Evolutionary conservation across 2,113 vertebrate genomes (phyloP).

Genomic region (Leptodactylus fuscus): DNA sequence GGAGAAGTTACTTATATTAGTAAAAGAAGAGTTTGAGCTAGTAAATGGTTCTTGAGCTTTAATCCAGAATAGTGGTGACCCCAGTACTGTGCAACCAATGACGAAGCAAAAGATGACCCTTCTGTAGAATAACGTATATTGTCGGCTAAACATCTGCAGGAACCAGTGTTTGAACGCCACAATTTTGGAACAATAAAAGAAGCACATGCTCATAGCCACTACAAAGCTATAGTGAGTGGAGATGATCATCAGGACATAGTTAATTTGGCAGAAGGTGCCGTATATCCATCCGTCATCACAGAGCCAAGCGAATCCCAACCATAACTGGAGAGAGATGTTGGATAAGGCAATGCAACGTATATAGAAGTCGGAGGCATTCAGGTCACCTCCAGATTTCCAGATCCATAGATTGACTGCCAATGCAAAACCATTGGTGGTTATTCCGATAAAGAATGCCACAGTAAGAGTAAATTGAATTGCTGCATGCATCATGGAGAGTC

Average conservation of each 20-base stretch:
- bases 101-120: too few relatives aligned
- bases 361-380: not conserved
- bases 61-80: too few relatives aligned
- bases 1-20: too few relatives aligned
- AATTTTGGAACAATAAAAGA: too few relatives aligned
- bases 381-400: not conserved
- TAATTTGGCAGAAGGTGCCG: too few relatives aligned
- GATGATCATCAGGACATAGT: too few relatives aligned
- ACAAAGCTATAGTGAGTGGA: too few relatives aligned
- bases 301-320: not conserved
- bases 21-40: too few relatives aligned
- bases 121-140: not conserved
- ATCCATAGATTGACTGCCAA: not conserved
- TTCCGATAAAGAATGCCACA: not conserved
- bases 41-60: too few relatives aligned
- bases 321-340: slow-evolving; percentile 15
- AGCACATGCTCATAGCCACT: too few relatives aligned
- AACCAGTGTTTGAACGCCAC: too few relatives aligned
- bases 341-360: slow-evolving; percentile 3
- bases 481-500: not conserved
- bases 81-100: too few relatives aligned
- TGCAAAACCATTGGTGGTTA: not conserved
- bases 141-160: not conserved
- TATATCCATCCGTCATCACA: not conserved
- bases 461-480: not conserved